A percentile compares a stretch with the other conserved stretches of the same genome.
These are phyloP conservation scores for Gymnodraco acuticeps DNA, from an alignment of 2,797 vertebrate species.

Conservation along the genomic window DNA sequence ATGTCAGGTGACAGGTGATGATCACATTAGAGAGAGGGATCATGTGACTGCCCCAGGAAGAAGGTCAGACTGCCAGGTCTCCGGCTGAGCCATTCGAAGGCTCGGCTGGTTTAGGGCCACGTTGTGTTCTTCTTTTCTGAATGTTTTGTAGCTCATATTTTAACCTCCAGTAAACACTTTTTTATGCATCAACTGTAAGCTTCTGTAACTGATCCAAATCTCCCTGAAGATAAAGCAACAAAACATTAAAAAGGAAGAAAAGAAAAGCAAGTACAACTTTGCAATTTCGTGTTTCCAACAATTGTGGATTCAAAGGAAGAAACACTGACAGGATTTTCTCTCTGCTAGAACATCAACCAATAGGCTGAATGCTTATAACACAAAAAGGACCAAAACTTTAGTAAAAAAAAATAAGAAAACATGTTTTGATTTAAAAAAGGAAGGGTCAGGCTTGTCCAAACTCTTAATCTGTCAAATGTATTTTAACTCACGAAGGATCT, in stretches of 20 bases:
- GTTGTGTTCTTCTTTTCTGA: slow-evolving; percentile 25
- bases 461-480: slow-evolving; percentile 4
- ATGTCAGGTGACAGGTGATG: slow-evolving; percentile 38
- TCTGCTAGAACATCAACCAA: slow-evolving; percentile 19
- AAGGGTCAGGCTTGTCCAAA: slow-evolving; percentile 2
- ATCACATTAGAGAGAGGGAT: slow-evolving; percentile 51
- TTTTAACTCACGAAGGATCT: background rate
- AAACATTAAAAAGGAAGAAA: slow-evolving; percentile 11
- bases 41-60: slow-evolving; percentile 39
- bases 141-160: slow-evolving; percentile 18
- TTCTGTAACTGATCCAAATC: slow-evolving; percentile 61
- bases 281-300: slow-evolving; percentile 37
- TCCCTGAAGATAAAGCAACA: slow-evolving; percentile 66
- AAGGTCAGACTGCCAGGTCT: slow-evolving; percentile 20
- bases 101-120: slow-evolving; percentile 41
- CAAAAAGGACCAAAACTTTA: background rate
- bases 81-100: slow-evolving; percentile 44
- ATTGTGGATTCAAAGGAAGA: slow-evolving; percentile 40
- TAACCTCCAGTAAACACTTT: slow-evolving; percentile 53
- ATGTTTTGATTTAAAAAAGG: slow-evolving; percentile 14
- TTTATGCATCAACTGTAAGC: slow-evolving; percentile 52
- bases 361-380: slow-evolving; percentile 9
- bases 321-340: slow-evolving; percentile 51
- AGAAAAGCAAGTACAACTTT: slow-evolving; percentile 36
- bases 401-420: slow-evolving; percentile 3